Evolutionary conservation across 2,797 vertebrate species (phyloP), one percentile per base, ranked within the genome.

Genomic region (Pteronotus mesoamericanus): DNA sequence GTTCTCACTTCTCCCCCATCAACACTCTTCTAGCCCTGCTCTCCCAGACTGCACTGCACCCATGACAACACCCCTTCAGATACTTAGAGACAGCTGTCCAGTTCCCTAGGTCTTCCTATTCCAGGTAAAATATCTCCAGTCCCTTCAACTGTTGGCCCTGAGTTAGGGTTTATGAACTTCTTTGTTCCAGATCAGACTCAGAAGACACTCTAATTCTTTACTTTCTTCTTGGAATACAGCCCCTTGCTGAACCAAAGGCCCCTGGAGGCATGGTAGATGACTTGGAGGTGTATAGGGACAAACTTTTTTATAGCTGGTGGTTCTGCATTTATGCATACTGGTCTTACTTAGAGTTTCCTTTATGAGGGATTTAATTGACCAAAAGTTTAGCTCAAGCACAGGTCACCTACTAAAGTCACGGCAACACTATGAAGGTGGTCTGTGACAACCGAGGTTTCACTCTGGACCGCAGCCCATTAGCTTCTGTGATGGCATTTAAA

Each of bases 1-100:
- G 19, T 14, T 4, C 68, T 3, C 2, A 4, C 34, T 48, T 3
- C 46, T 26, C 24, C 57, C 57, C 57, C 26, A 46, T 44, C 24
- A 32, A 32, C 7, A 14, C 29, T 9, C 16, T 22, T 80, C 69
- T 9, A 19, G 26, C 55, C 48, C 46, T 4, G 46, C 15, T 29
- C 37, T 42, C 34, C 1, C 18, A 34, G 80, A 53, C n/a, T 1
- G 3, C 19, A 6, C 15, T 18, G 44, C 19, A 21, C 0, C 0
- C 8, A 5, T 1, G 14, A 19, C 37, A 46, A 22, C 9, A 21
- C 32, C 21, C 37, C 22, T 9, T 37, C 71, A 68, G 46, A 29
- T 6, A 34, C 59, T 46, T 37, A 22, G 32, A 51, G 5, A 12
- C 15, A 26, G 83, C 3, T 57, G 61, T n/a, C 19, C 1, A 9